A percentile compares a stretch with the other conserved stretches of the same genome.
Conservation (phyloP, 1,140 invertebrate species). For the Doryteuthis pealeii region DNA sequence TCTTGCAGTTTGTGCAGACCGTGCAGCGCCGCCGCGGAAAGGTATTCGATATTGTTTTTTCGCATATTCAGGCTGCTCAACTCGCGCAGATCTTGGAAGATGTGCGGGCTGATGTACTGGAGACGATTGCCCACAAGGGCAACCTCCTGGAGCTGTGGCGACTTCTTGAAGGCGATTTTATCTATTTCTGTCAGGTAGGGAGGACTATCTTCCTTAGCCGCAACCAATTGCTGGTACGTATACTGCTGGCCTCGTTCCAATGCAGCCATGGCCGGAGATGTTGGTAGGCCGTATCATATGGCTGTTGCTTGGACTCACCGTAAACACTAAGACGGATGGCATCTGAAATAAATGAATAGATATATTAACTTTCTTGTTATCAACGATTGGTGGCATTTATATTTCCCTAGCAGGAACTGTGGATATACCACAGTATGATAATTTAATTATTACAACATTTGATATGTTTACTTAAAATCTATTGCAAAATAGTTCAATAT, state of each 20-base stretch:
- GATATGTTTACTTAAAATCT: no score
- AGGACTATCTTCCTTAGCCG: background rate
- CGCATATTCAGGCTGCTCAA: conserved; percentile 24
- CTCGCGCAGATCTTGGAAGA: conserved; percentile 18
- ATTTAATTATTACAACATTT: no score
- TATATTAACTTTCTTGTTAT: no score
- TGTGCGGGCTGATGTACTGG: conserved; percentile 19
- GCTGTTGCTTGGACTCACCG: background rate
- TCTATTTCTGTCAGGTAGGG: conserved; percentile 20
- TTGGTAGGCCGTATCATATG: no score
- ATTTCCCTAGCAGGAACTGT: no score
- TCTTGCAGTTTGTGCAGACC: conserved; percentile 20
- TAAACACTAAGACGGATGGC: background rate
- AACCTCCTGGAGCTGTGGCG: conserved; percentile 13
- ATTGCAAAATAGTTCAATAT: no score
- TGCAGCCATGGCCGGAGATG: background rate
- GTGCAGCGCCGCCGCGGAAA: conserved; percentile 20
- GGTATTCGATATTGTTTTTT: conserved; percentile 29
- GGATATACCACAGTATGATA: no score
- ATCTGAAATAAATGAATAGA: no score
- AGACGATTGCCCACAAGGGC: conserved; percentile 28
- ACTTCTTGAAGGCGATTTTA: conserved; percentile 19
- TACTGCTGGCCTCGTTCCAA: background rate
- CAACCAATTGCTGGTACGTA: background rate
- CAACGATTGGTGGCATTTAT: no score